Conservation (phyloP, 2,113 vertebrate species). For the Emydocephalus ijimae region DNA sequence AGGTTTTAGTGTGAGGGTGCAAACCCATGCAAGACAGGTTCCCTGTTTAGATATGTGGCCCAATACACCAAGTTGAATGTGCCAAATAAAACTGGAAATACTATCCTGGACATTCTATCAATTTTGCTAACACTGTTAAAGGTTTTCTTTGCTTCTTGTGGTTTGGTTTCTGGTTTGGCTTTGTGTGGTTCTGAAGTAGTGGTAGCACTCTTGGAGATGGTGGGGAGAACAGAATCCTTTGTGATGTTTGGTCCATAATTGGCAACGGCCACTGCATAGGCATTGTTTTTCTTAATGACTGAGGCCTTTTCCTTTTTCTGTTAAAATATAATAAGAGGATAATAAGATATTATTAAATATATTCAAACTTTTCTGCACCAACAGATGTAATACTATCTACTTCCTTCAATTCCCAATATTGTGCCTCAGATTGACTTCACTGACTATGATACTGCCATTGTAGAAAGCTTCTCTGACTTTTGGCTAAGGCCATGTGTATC, state of each 20-base stretch:
- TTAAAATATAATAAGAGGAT: slow-evolving; percentile 50
- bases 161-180: slow-evolving; percentile 84
- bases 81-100: slow-evolving; percentile 96
- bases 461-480: background rate
- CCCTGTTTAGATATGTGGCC: slow-evolving; percentile 97
- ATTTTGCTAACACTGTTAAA: slow-evolving; percentile 99
- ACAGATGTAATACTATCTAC: background rate
- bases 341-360: slow-evolving; percentile 44
- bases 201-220: slow-evolving; percentile 89
- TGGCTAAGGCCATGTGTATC: background rate
- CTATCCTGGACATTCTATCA: slow-evolving; percentile 97
- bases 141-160: slow-evolving; percentile 91
- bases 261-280: slow-evolving; percentile 95
- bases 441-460: background rate
- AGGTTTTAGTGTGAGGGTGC: slow-evolving; percentile 80
- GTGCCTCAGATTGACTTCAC: background rate
- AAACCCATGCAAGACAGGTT: slow-evolving; percentile 90
- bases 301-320: slow-evolving; percentile 97
- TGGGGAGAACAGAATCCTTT: slow-evolving; percentile 92
- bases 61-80: slow-evolving; percentile 97
- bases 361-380: slow-evolving; percentile 14
- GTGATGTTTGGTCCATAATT: slow-evolving; percentile 95
- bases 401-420: background rate
- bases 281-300: slow-evolving; percentile 95
- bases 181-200: slow-evolving; percentile 81